These are phyloP conservation scores for Misgurnus mizolepis DNA, from an alignment of 2,113 vertebrate species.

Conservation along the genomic window DNA sequence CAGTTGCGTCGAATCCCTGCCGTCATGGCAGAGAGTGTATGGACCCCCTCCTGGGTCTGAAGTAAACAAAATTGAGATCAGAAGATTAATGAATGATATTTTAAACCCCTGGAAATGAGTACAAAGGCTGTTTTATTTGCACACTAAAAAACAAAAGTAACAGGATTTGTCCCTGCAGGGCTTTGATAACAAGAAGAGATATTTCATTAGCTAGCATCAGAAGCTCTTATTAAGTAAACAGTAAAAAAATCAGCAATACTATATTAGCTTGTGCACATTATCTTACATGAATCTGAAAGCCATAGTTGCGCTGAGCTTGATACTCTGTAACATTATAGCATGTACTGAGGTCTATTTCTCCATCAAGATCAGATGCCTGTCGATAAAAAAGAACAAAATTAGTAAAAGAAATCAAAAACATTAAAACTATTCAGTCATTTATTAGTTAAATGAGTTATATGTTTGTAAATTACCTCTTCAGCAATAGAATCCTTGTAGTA, in stretches of 20 bases:
- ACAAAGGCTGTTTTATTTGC: neutral
- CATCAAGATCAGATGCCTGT: slow-evolving; percentile 79
- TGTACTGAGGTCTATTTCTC: slow-evolving; percentile 78
- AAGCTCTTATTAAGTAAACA: neutral
- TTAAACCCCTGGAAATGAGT: neutral
- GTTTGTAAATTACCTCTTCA: slow-evolving; percentile 70
- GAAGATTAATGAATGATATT: neutral
- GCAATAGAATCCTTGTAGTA: slow-evolving; percentile 83
- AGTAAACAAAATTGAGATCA: slow-evolving; percentile 2
- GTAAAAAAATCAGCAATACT: neutral
- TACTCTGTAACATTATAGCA: slow-evolving; percentile 80
- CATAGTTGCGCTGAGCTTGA: slow-evolving; percentile 81
- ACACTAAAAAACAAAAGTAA: neutral
- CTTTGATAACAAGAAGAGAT: neutral
- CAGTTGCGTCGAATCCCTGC: slow-evolving; percentile 81
- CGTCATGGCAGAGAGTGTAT: slow-evolving; percentile 81
- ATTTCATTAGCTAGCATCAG: neutral
- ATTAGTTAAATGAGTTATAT: too few species aligned
- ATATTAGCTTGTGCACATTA: neutral
- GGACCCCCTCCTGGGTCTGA: slow-evolving; percentile 76
- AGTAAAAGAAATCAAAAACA: neutral
- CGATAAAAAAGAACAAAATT: neutral
- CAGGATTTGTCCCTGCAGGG: neutral
- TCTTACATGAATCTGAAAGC: slow-evolving; percentile 81
- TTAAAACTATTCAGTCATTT: neutral